phyloP scores from a whole-genome alignment of 2,888 invertebrate genomes.

The Sylvicola cinctus region DNA sequence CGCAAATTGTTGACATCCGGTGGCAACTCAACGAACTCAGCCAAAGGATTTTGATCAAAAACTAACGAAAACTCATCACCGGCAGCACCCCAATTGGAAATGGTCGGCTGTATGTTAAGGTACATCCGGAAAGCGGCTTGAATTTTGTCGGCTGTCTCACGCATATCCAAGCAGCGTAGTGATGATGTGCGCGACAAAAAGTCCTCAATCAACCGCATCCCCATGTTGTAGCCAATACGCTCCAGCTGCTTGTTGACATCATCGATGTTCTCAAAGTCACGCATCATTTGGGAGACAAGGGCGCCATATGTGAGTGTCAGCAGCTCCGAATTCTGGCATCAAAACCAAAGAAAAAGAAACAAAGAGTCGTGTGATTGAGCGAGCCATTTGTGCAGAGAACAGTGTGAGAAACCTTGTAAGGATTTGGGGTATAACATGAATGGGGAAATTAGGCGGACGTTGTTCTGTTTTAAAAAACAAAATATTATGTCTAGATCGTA shows the following conservation, averaged over 20 bases:
- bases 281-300: slow-evolving; percentile 87
- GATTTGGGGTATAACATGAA: too few relatives aligned
- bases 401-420: too few relatives aligned
- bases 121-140: slow-evolving; percentile 63
- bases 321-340: slow-evolving; percentile 88
- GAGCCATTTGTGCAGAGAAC: slow-evolving; percentile 1
- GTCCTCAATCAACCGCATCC: slow-evolving; percentile 91
- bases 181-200: slow-evolving; percentile 82
- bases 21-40: slow-evolving; percentile 94
- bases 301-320: slow-evolving; percentile 96
- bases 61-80: slow-evolving; percentile 94
- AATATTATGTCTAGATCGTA: too few relatives aligned
- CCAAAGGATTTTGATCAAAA: slow-evolving; percentile 86
- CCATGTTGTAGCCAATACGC: slow-evolving; percentile 95
- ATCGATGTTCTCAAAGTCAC: slow-evolving; percentile 90
- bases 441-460: too few relatives aligned
- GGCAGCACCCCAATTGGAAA: slow-evolving; percentile 83
- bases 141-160: slow-evolving; percentile 91
- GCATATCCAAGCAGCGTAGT: slow-evolving; percentile 81
- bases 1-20: slow-evolving; percentile 61
- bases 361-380: too few relatives aligned
- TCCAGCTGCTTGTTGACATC: slow-evolving; percentile 96
- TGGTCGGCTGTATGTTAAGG: slow-evolving; percentile 77
- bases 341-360: too few relatives aligned
- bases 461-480: too few relatives aligned